Evolutionary conservation across 2,797 vertebrate genomes (phyloP), one percentile per base, ranked within the genome.

Genomic region (Remorina albescens): DNA sequence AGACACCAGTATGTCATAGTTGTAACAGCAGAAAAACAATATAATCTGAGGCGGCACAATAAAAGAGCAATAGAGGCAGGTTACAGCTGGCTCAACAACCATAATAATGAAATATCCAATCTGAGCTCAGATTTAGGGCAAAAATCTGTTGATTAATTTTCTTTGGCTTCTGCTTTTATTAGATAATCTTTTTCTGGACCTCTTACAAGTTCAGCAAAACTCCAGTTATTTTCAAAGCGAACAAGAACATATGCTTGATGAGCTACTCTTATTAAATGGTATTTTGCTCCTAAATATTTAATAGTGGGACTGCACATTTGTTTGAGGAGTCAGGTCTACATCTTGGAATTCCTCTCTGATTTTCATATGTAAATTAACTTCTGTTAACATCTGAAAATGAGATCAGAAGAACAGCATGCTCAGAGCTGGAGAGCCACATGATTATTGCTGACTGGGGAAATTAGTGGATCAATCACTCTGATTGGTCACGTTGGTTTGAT

Each of bases 401-500:
- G 58, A 85, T 83, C 67, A 49, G 75, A 76, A 81, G 54, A 67
- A 72, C 49, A 69, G 63, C 53, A 59, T 34, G 34, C 62, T 72
- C 41, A 18, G 63, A 67, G 75, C 69, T 61, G 74, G 57, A 76
- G 65, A 44, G 58, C 59, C 37, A 58, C 70, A 67, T 90, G 85
- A 90, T 91, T 87, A 88, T 83, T 91, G 86, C 84, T 88, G 86
- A 93, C 88, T 69, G 77, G 78, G 54, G 60, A 83, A 73, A 73
- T 53, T 28, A 53, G 61, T 47, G 62, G 75, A 92, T 93, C 90
- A 81, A 80, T 91, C 36, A 21, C 63, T 67, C 74, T 78, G 65
- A 75, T 51, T 83, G 78, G 51, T 58, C 36, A 23, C 53, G 16
- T 47, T 75, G 53, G 47, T 69, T 78, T 89, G 84, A 90, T 84